phyloP scores from a whole-genome alignment of 2,797 vertebrate species.

The Argentina silus region DNA sequence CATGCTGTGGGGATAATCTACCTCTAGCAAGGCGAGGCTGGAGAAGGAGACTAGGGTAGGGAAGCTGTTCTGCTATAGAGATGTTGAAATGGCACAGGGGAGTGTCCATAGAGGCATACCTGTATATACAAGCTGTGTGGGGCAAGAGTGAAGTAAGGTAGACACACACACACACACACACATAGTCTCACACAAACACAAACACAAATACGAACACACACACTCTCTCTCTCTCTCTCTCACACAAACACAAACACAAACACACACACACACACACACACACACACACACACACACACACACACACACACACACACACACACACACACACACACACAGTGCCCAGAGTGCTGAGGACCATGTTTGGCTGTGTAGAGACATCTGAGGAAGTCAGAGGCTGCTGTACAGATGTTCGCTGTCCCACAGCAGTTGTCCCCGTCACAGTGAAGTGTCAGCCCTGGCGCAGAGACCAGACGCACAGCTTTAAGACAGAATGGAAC shows the following conservation, averaged over 20 bases:
- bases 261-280: not conserved
- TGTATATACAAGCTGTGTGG: not conserved
- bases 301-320: not conserved
- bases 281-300: not conserved
- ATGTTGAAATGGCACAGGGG: too few species aligned
- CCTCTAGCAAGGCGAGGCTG: conserved; percentile 9
- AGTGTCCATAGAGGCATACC: too few species aligned
- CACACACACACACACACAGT: conserved; percentile 38
- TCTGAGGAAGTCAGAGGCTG: conserved; percentile 39
- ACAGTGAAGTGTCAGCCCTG: conserved; percentile 69
- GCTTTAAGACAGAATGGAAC: conserved; percentile 71
- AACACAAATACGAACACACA: not conserved
- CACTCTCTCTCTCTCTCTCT: not conserved
- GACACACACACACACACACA: not conserved
- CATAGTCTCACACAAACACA: not conserved
- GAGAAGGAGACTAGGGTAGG: not conserved
- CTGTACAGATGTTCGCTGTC: conserved; percentile 77
- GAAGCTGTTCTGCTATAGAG: conserved; percentile 1
- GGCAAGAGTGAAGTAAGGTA: too few species aligned
- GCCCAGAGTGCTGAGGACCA: conserved; percentile 25
- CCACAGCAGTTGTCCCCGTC: conserved; percentile 75
- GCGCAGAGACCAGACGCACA: conserved; percentile 37
- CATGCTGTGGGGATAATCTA: conserved; percentile 15
- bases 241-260: not conserved
- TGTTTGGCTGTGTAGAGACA: not conserved